Evolutionary conservation across 2,797 vertebrate genomes (phyloP), one percentile per base, ranked within the genome.

Genomic region (Scomberomorus guttatus): DNA sequence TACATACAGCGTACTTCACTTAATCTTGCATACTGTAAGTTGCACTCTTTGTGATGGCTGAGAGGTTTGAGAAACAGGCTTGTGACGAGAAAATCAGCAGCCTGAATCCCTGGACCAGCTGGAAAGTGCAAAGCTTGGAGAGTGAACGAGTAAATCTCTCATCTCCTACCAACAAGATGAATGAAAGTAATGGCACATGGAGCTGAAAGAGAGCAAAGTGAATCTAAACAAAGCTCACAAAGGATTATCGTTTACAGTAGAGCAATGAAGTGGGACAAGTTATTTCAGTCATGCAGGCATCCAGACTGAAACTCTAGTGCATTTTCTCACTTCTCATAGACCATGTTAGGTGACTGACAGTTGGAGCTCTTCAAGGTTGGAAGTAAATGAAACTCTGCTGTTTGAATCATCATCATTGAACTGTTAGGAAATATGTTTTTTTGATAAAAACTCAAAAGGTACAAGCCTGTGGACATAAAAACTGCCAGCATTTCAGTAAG

Each of bases 1-100:
- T 2, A 29, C 46, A 63, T 52, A 44, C 12, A 1, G n/a, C 18
- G 48, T 2, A 14, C 71, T 75, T 27, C 48, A 14, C 67, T 69
- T 90, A 85, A 91, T 88, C 84, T 71, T 6, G 14, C 46, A 25
- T 8, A 58, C 55, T 50, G 46, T 6, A 22, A 59, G 81, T 73
- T 85, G 79, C n/a, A 69, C 82, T 72, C 70, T 90, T 78, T 10
- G n/a, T 6, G 72, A 44, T 7, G 1, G 64, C 37, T 20, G 62
- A 51, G 68, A 60, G 72, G 58, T 78, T 74, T 42, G 29, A 72
- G 7, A 60, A 71, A 63, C 42, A 54, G 60, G 48, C 63, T 20
- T 5, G 5, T 39, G 56, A n/a, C 59, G 27, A 56, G 63, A 82
- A 72, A 69, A 50, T 48, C 58, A 15, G 61, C 42, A 3, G 60